Percentiles rank a stretch among this genome's conserved stretches.
phyloP scores from a whole-genome alignment of 1,140 invertebrate genomes.

The Belonocnema kinseyi region DNA sequence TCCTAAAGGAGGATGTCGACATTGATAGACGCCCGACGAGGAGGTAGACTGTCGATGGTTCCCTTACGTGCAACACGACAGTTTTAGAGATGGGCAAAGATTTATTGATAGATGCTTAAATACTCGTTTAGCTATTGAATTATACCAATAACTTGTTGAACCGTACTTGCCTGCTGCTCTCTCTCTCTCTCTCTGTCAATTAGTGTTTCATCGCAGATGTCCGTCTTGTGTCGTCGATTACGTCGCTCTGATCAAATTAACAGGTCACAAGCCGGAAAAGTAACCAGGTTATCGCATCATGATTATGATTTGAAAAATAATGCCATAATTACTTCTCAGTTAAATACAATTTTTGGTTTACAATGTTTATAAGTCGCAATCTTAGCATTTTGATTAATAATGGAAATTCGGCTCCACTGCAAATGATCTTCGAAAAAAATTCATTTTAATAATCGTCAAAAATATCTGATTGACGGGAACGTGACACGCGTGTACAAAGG shows the following conservation, averaged over 20 bases:
- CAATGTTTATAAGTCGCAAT: no score
- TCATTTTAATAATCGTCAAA: background rate
- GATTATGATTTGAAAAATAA: no score
- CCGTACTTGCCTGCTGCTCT: background rate
- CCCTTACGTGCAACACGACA: background rate
- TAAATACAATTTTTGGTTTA: no score
- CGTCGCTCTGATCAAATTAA: background rate
- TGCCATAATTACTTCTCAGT: no score
- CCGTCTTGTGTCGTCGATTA: background rate
- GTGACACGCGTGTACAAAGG: background rate
- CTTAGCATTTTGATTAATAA: no score
- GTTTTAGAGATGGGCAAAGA: background rate
- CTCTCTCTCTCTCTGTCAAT: background rate
- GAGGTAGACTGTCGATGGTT: background rate
- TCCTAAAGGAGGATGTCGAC: no score
- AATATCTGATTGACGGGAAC: background rate
- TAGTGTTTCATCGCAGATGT: conserved; percentile 1
- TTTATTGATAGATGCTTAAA: conserved; percentile 7
- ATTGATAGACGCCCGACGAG: no score
- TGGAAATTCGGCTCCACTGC: no score
- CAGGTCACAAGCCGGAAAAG: background rate
- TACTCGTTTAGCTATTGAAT: background rate
- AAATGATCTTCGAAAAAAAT: background rate
- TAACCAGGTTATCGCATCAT: no score
- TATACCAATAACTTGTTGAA: background rate